Base-by-base conservation (phyloP, 2,797 vertebrate species). In the Ataeniobius toweri region DNA sequence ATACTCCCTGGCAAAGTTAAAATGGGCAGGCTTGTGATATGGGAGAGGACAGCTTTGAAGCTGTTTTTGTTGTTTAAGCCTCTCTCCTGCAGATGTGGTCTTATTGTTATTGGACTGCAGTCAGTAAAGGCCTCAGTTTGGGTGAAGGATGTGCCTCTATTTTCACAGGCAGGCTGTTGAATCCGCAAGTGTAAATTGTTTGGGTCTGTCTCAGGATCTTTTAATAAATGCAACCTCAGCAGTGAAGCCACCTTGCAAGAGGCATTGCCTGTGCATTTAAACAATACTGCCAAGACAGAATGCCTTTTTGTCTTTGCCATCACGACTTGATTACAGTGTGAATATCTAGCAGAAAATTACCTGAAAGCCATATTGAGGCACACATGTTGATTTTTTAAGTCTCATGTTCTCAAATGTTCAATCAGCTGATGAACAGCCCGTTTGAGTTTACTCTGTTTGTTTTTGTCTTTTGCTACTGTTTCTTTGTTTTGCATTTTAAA, bases 401-500 rank as follows among this genome's bases (percentile, higher is more conserved):
- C 48, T 50, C 16, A 50, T 12, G 48, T 50, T 50, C 48, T 50
- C 3, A 50, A 50, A 50, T 50, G 10, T 50, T 14, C 48, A 50
- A 50, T 50, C 1, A 48, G 46, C 46, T 48, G 13, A 8, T 48
- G 46, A 50, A 13, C 48, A 50, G 48, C 48, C 16, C 14, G 48
- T 12, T 50, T 50, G 48, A 50, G 12, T 48, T 48, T 48, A 48
- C 31, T 48, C 8, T 48, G 8, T 13, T 48, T 48, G 50, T 51
- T 44, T 44, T 44, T 41, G 18, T 41, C 63, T 41, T 9, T 10
- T 67, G 63, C 9, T 41, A 28, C 31, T 41, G 63, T 67, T 68
- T 41, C 24, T 65, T 67, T 74, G 69, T 18, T 71, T 71, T 16
- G 50, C 6, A 55, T 80, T 81, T 80, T 51, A 75, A 46, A 61